Base-by-base conservation (phyloP, 2,113 vertebrate genomes). In the Microcebus jonahi region DNA sequence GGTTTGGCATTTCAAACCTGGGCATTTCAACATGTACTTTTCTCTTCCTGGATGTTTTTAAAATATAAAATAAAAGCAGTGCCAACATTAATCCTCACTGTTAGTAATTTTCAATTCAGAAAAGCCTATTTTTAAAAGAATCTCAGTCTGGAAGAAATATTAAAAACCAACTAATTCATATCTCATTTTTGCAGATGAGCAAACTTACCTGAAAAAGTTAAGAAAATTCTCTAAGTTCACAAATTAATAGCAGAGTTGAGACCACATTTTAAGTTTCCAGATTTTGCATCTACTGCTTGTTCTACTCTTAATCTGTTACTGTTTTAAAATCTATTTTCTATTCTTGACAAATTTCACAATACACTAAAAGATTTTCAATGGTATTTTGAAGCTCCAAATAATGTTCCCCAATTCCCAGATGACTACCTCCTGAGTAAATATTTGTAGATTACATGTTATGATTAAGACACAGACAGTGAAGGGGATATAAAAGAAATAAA, bases 131-230 rank as follows among this genome's bases (percentile, higher is more conserved):
- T 81, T 45, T 90, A 14, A 73, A 94, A 48, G 57, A 70, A 57
- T 89, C 42, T 76, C 50, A 59, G 36, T 8, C 31, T 94, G 6
- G 34, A 92, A 14, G 14, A 89, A 7, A 92, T 20, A 61, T 3
- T 63, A 68, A 80, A 97, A 88, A 27, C 3, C 65, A 79, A 63
- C 31, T 77, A 84, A 91, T 55, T 68, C 20, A 61, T 42, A 59
- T 65, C n/a, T 61, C 12, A 63, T 68, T 86, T 92, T 84, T 85
- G 18, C 12, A 82, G 23, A 68, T 80, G 36, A 76, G 77, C 27
- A 97, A 96, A 94, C n/a, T 57, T 39, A 92, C 81, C 77, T 84
- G 39, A 86, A 76, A 59, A 95, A 92, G 63, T 36, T 63, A 96
- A 97, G 29, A 36, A 65, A 96, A 2, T 73, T 59, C n/a, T 84